Conservation (phyloP, 2,113 vertebrate species). For the Pterocles gutturalis region DNA sequence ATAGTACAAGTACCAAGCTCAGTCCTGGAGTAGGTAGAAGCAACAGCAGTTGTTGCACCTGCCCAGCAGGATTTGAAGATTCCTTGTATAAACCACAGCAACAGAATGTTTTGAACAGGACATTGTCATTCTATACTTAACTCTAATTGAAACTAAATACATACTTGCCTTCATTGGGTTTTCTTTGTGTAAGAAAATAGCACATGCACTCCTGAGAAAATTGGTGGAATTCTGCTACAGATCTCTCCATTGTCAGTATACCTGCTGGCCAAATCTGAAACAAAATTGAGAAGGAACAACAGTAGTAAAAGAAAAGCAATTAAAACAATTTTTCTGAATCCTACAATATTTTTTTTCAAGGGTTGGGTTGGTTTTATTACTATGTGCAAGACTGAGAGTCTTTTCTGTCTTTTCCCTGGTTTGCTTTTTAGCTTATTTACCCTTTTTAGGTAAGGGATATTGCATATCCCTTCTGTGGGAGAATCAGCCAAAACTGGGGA, state of each 20-base stretch:
- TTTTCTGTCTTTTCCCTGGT: not conserved
- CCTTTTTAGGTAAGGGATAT: slow-evolving; percentile 46
- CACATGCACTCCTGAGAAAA: slow-evolving; percentile 53
- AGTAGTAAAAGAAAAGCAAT: slow-evolving; percentile 33
- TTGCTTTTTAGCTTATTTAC: slow-evolving; percentile 33
- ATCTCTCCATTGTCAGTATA: not conserved
- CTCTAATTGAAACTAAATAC: not conserved
- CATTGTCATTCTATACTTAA: slow-evolving; percentile 9
- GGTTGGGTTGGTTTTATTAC: slow-evolving; percentile 6
- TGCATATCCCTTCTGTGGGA: slow-evolving; percentile 46
- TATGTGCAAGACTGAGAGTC: not conserved
- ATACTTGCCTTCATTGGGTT: slow-evolving; percentile 54
- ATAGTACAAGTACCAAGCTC: slow-evolving; percentile 7
- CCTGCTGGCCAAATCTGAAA: slow-evolving; percentile 37
- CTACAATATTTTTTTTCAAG: not conserved
- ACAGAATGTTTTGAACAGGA: slow-evolving; percentile 12
- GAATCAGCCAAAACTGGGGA: slow-evolving; percentile 69
- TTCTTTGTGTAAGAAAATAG: slow-evolving; percentile 33
- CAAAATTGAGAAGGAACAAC: slow-evolving; percentile 15
- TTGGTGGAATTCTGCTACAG: slow-evolving; percentile 33
- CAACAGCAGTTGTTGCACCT: slow-evolving; percentile 21
- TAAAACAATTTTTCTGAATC: slow-evolving; percentile 11
- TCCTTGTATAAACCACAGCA: slow-evolving; percentile 25
- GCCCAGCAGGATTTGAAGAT: slow-evolving; percentile 26
- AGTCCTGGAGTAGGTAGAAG: slow-evolving; percentile 10